phyloP scores from a whole-genome alignment of 1,140 invertebrate genomes.

The Caenorhabditis remanei region DNA sequence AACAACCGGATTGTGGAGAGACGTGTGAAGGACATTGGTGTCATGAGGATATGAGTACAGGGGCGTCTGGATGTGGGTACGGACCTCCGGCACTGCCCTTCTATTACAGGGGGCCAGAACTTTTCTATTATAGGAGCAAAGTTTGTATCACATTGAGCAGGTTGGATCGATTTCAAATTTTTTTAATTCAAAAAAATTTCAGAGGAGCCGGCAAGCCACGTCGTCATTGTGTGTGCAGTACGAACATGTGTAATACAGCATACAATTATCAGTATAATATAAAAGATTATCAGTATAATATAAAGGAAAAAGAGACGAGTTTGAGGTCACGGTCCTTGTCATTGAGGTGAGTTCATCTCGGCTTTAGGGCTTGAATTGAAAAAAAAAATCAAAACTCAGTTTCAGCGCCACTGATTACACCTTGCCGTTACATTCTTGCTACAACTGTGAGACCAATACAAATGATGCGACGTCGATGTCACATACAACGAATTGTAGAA shows the following conservation, averaged over 20 bases:
- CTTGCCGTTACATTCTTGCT: constrained; percentile 68
- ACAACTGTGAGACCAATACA: constrained; percentile 72
- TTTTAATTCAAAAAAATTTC: constrained; percentile 19
- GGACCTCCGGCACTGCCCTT: constrained; percentile 75
- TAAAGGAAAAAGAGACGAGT: neutral
- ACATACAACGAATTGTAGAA: constrained; percentile 70
- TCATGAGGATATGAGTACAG: constrained; percentile 70
- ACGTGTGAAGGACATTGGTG: constrained; percentile 68
- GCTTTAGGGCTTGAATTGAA: constrained; percentile 2
- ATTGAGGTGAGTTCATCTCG: constrained; percentile 2
- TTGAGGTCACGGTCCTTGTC: constrained; percentile 10
- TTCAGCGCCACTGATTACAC: constrained; percentile 59
- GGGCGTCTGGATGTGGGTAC: constrained; percentile 73
- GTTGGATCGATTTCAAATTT: neutral
- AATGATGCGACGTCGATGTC: constrained; percentile 69
- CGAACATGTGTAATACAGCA: constrained; percentile 68
- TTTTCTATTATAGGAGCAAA: constrained; percentile 68
- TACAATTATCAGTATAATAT: constrained; percentile 8
- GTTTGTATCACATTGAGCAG: constrained; percentile 71
- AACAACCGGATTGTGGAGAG: constrained; percentile 49
- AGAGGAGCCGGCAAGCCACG: constrained; percentile 68
- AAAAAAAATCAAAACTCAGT: constrained; percentile 22
- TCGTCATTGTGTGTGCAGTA: constrained; percentile 73
- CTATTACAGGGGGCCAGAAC: constrained; percentile 72
- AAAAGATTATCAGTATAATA: neutral